A percentile compares a stretch with the other conserved stretches of the same genome.
phyloP scores from a whole-genome alignment of 2,888 invertebrate genomes.

The Phanerotoma sp. region DNA sequence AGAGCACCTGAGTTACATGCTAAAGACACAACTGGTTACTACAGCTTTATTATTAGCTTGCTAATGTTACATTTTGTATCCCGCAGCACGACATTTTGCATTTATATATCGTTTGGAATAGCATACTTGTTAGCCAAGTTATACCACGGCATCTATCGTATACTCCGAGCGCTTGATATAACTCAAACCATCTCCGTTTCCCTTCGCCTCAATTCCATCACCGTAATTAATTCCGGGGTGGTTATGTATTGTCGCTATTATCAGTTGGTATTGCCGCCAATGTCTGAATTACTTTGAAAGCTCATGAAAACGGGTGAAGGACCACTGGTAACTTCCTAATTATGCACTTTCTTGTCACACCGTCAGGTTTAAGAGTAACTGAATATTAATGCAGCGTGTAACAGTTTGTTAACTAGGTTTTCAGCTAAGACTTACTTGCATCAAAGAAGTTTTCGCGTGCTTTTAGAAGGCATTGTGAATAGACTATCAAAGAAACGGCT shows the following conservation, averaged over 20 bases:
- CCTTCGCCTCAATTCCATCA: not conserved
- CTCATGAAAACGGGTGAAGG: not conserved
- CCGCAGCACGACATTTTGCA: conserved; percentile 7
- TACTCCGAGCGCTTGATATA: conserved; percentile 7
- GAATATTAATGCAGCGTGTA: conserved; percentile 54
- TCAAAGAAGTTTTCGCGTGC: not conserved
- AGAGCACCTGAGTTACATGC: not conserved
- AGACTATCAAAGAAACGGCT: not conserved
- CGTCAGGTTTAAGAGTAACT: conserved; percentile 51
- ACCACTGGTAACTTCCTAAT: conserved; percentile 39
- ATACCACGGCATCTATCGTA: conserved; percentile 17
- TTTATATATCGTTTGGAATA: not conserved
- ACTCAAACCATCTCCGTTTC: not conserved
- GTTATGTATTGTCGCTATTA: conserved; percentile 40
- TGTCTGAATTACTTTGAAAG: conserved; percentile 3
- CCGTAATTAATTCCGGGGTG: conserved; percentile 26
- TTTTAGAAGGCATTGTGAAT: not conserved
- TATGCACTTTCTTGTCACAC: conserved; percentile 56
- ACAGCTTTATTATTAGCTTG: conserved; percentile 15
- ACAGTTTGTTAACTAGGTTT: conserved; percentile 55
- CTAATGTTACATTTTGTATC: conserved; percentile 2
- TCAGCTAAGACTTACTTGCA: conserved; percentile 20
- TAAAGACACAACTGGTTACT: not conserved
- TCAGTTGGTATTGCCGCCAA: not conserved
- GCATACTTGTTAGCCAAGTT: conserved; percentile 23